Base-by-base conservation (phyloP, 2,113 vertebrate species). In the Chlamydotis undulata region DNA sequence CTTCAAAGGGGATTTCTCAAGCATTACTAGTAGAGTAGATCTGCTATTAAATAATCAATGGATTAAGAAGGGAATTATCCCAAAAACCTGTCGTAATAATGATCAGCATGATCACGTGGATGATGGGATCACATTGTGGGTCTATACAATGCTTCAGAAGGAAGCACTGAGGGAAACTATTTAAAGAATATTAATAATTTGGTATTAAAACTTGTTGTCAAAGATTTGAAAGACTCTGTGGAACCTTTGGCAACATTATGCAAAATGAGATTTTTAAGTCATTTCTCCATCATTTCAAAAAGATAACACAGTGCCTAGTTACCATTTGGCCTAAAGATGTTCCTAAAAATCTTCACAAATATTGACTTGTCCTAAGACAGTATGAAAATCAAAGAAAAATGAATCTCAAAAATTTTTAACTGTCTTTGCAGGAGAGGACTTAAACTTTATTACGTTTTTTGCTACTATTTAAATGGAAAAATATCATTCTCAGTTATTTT, bases 101-200 rank as follows among this genome's bases (percentile, higher is more conserved):
- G 6, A 31, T 47, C 35, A 79, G 8, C 15, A n/a, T 7, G 19
- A 74, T 24, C 12, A 35, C 6, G 19, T 15, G 2, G 15, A 24
- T 10, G 7, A 31, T 7, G 14, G 1, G 7, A 24, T 35, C 18
- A 43, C 6, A 4, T 14, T 7, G 3, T 53, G 28, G n/a, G 9
- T 29, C 24, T 39, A n/a, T 16, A 39, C 7, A 69, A 84, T 70
- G 21, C 18, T 74, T 69, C 31, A 60, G 23, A 37, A 57, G 7
- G 12, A 82, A 81, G 82, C 5, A 41, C 7, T n/a, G 28, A 81
- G 19, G 65, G 4, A 87, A 74, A 68, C 2, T 5, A 35, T 45
- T 28, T 63, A 52, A 61, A 91, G 4, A 60, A 7, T 15, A 37
- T 11, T 14, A 55, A 4, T 57, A 50, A 29, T 18, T 39, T 65